phyloP scores from a whole-genome alignment of 2,797 vertebrate genomes.

The Perodicticus potto region DNA sequence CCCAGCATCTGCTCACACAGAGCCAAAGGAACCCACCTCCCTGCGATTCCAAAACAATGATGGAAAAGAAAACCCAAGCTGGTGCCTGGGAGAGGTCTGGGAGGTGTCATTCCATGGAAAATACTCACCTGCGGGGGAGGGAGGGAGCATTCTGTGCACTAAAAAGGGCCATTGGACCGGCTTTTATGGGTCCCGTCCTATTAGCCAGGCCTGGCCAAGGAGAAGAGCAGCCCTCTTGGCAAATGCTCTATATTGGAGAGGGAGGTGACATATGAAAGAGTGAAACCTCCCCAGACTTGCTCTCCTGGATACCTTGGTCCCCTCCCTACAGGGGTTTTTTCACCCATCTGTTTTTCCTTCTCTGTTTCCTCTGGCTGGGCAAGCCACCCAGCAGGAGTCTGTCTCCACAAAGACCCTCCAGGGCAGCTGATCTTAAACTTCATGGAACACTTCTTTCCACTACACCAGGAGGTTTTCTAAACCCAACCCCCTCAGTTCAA shows the following conservation, averaged over 20 bases:
- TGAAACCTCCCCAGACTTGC: constrained; percentile 38
- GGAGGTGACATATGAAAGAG: background rate
- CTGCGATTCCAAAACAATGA: background rate
- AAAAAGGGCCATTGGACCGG: constrained; percentile 15
- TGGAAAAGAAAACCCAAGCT: background rate
- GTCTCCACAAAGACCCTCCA: background rate
- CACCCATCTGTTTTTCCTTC: background rate
- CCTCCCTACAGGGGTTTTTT: background rate
- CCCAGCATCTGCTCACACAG: background rate
- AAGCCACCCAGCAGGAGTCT: background rate
- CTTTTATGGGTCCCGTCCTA: constrained; percentile 60
- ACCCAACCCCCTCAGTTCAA: background rate
- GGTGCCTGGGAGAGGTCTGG: rapidly evolving
- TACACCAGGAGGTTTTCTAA: background rate
- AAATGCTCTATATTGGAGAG: background rate
- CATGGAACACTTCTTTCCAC: background rate
- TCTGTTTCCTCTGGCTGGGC: constrained; percentile 49
- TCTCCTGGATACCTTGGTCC: constrained; percentile 4
- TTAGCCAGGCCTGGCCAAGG: background rate
- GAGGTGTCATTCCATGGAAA: constrained; percentile 46
- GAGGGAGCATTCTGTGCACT: background rate
- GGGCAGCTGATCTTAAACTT: background rate
- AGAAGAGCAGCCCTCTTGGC: background rate
- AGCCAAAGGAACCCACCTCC: background rate
- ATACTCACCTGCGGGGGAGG: constrained; percentile 18